Percentiles rank a stretch among this genome's conserved stretches.
Evolutionary conservation across 2,113 vertebrate species (phyloP).

Genomic region (Stegastes partitus): DNA sequence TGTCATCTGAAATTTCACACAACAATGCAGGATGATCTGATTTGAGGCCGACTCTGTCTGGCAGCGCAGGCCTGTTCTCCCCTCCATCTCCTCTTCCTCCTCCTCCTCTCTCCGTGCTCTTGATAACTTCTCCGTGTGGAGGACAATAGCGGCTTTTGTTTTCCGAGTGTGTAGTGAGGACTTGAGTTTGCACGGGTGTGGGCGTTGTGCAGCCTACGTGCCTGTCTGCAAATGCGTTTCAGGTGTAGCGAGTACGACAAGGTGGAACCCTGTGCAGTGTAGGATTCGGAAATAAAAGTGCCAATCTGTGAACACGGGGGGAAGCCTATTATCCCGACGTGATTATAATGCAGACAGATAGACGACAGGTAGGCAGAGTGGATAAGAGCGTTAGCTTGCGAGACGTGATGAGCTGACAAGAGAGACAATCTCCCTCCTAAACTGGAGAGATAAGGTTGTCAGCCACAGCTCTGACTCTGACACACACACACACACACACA

Average conservation of each 20-base stretch:
- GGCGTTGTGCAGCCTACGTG: constrained; percentile 51
- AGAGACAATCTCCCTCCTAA: constrained; percentile 81
- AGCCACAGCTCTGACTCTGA: constrained; percentile 61
- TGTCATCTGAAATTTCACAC: constrained; percentile 84
- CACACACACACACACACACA: constrained; percentile 57
- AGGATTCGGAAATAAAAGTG: constrained; percentile 75
- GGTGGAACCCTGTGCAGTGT: constrained; percentile 36
- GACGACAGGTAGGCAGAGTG: constrained; percentile 80
- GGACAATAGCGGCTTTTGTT: constrained; percentile 84
- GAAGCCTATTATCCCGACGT: constrained; percentile 77
- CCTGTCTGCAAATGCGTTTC: constrained; percentile 58
- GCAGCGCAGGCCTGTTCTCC: constrained; percentile 49
- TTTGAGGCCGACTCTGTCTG: constrained; percentile 78
- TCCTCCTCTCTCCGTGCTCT: constrained; percentile 53
- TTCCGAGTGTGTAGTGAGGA: constrained; percentile 38
- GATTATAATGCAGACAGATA: constrained; percentile 83
- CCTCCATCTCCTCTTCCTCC: constrained; percentile 30
- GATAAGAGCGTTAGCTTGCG: constrained; percentile 75
- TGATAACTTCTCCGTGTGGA: constrained; percentile 80
- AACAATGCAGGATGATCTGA: constrained; percentile 81
- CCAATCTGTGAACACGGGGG: constrained; percentile 65
- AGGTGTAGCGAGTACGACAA: constrained; percentile 62
- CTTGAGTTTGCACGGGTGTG: constrained; percentile 62
- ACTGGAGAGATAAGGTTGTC: constrained; percentile 77
- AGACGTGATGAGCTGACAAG: constrained; percentile 79